Conservation (phyloP, 2,888 invertebrate genomes). For the Archaeoteleia sp. region DNA sequence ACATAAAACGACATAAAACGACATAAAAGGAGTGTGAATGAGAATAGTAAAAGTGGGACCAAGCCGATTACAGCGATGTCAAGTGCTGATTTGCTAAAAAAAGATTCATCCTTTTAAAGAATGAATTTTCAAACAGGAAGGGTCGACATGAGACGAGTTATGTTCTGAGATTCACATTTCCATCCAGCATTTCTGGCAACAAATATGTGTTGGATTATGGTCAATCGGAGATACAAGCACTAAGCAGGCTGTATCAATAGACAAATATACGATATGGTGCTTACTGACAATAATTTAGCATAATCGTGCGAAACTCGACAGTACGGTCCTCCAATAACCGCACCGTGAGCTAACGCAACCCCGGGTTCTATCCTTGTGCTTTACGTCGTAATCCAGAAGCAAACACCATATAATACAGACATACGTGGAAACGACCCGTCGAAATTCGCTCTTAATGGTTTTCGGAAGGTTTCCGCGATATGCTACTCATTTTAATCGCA, state of each 20-base stretch:
- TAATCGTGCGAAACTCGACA: slow-evolving; percentile 64
- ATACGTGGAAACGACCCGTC: too few relatives aligned
- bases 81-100: neutral
- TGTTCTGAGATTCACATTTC: too few relatives aligned
- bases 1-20: neutral
- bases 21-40: neutral
- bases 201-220: slow-evolving; percentile 30
- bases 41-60: neutral
- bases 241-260: slow-evolving; percentile 49
- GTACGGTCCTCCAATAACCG: slow-evolving; percentile 65
- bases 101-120: neutral
- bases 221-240: slow-evolving; percentile 28
- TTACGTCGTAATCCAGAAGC: neutral
- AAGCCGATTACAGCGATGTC: neutral
- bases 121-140: too few relatives aligned
- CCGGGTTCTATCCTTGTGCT: slow-evolving; percentile 41
- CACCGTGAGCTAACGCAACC: slow-evolving; percentile 68
- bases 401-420: too few relatives aligned
- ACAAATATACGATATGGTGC: slow-evolving; percentile 59
- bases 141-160: too few relatives aligned
- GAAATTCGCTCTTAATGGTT: too few relatives aligned
- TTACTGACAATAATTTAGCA: slow-evolving; percentile 68
- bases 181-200: too few relatives aligned
- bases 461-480: too few relatives aligned
- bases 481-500: too few relatives aligned